These are phyloP conservation scores for Himantopus leucocephalus DNA, from an alignment of 2,113 vertebrate species.

Conservation along the genomic window DNA sequence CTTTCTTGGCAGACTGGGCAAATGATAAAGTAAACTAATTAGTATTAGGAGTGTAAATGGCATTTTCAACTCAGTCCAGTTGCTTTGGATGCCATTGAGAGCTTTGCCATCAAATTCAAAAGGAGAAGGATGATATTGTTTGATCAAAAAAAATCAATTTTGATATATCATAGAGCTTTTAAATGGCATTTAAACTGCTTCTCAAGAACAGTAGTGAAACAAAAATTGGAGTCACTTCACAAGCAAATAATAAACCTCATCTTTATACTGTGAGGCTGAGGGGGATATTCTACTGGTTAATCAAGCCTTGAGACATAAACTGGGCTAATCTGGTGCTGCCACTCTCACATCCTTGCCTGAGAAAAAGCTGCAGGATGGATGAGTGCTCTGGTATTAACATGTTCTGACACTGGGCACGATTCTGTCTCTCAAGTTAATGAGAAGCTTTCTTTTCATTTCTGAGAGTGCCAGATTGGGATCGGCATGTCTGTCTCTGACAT, in stretches of 20 bases:
- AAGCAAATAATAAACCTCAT: not conserved
- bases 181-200: not conserved
- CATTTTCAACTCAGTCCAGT: not conserved
- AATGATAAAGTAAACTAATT: not conserved
- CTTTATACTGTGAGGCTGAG: not conserved
- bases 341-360: not conserved
- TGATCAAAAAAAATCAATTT: not conserved
- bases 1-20: not conserved
- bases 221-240: not conserved
- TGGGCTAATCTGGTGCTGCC: not conserved
- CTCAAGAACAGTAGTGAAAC: not conserved
- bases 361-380: not conserved
- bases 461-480: not conserved
- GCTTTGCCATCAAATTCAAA: not conserved
- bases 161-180: not conserved
- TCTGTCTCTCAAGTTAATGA: slow-evolving; percentile 31
- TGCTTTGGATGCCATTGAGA: not conserved
- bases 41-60: not conserved
- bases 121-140: not conserved
- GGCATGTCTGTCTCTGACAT: not conserved
- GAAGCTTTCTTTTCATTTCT: not conserved
- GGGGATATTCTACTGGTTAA: not conserved
- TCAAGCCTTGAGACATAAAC: not conserved
- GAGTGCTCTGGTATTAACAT: not conserved
- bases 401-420: not conserved